Evolutionary conservation across 1,140 invertebrate species (phyloP), one percentile per base, ranked within the genome.

Genomic region (Cherax destructor): DNA sequence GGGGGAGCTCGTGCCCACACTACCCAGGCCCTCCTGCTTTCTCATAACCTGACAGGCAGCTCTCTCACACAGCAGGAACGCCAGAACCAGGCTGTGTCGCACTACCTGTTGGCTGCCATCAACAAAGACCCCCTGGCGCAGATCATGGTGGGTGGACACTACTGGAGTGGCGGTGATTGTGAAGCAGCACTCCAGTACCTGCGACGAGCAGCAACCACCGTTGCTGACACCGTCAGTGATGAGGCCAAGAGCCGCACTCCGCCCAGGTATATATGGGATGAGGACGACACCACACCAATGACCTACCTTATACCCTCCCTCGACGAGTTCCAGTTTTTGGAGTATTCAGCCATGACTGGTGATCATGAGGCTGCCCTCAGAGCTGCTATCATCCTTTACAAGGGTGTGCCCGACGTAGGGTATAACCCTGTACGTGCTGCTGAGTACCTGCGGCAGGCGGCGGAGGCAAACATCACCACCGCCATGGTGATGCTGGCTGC

Each of bases 311-410:
- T 81, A 24, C 79, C 79, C 7, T 49, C 83, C 18, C 83, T 85
- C 24, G 83, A 85, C 69, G 83, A 85, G 65, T 85, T 85, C 9
- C 83, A 85, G 41, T 85, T 52, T 16, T 6, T 85, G 65, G 83
- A 85, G 69, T 74, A 72, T n/a, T 49, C 69, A 21, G 83, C 83
- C 69, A 61, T 69, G 49, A 69, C 7, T n/a, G 83, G 83, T n/a
- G 69, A 85, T 47, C 30, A 47, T 1, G 83, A 74, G 49, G 83
- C 83, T n/a, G 83, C 83, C n/a, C 83, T 85, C 4, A 52, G 69
- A 50, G 69, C 83, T 6, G 83, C 30, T 3, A 52, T 85, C 18
- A 24, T 85, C 69, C 47, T 85, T 30, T 47, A 72, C 49, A 69
- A 50, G 13, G 61, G 61, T n/a, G 49, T 85, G 41, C 83, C 83